A percentile compares a stretch with the other conserved stretches of the same genome.
Evolutionary conservation across 2,113 vertebrate genomes (phyloP).

Genomic region (human): GRCh38 chr3:23289501-23290000

Average conservation of each 20-base stretch:
- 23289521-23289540: conserved; percentile 39
- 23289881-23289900: neutral
- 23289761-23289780: conserved; percentile 10
- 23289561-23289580: neutral
- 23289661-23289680: neutral
- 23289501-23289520: conserved; percentile 46
- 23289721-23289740: neutral
- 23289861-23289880: neutral
- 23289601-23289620: neutral
- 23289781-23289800: neutral
- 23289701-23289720: neutral
- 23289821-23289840: neutral
- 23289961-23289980: neutral
- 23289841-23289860: conserved; percentile 14
- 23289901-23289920: neutral
- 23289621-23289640: neutral
- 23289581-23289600: neutral
- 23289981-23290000: neutral
- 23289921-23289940: neutral
- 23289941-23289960: neutral
- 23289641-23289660: neutral
- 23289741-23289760: neutral
- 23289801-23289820: neutral
- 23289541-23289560: conserved; percentile 44
- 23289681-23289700: neutral